Evolutionary conservation across 2,888 invertebrate species (phyloP).

Genomic region (Eilema depressum): DNA sequence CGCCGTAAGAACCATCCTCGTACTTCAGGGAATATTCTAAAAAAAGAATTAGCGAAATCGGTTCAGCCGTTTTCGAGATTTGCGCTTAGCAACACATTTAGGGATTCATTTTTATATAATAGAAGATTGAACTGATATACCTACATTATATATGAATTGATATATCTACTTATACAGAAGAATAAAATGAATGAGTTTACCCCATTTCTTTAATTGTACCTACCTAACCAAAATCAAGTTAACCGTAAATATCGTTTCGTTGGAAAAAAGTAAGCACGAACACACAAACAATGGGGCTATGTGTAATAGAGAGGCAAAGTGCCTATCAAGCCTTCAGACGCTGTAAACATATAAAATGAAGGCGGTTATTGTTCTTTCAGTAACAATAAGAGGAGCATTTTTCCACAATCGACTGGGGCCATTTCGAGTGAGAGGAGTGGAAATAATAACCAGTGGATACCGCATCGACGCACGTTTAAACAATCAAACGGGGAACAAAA

Average conservation of each 20-base stretch:
- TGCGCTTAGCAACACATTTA: too few species aligned
- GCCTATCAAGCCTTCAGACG: slow-evolving; percentile 81
- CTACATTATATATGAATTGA: too few species aligned
- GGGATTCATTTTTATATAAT: too few species aligned
- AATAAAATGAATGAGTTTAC: too few species aligned
- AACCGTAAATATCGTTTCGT: slow-evolving; percentile 57
- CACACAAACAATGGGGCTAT: slow-evolving; percentile 66
- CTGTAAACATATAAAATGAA: slow-evolving; percentile 85
- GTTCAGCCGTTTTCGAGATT: too few species aligned
- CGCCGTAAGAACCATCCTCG: too few species aligned
- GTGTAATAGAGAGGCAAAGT: slow-evolving; percentile 79
- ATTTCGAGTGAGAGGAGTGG: slow-evolving; percentile 82
- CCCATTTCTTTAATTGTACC: too few species aligned
- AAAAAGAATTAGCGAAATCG: too few species aligned
- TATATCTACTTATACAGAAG: background rate
- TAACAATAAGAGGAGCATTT: slow-evolving; percentile 85
- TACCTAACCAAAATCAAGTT: slow-evolving; percentile 19
- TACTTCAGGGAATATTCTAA: too few species aligned
- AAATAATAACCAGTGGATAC: slow-evolving; percentile 83
- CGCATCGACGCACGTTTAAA: slow-evolving; percentile 86
- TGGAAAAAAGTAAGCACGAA: slow-evolving; percentile 60
- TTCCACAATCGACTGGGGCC: slow-evolving; percentile 85
- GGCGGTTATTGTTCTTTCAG: slow-evolving; percentile 83
- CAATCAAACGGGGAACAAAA: slow-evolving; percentile 86
- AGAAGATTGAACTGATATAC: too few species aligned